Conservation (phyloP, 2,888 invertebrate genomes). For the Nycteola revayana region DNA sequence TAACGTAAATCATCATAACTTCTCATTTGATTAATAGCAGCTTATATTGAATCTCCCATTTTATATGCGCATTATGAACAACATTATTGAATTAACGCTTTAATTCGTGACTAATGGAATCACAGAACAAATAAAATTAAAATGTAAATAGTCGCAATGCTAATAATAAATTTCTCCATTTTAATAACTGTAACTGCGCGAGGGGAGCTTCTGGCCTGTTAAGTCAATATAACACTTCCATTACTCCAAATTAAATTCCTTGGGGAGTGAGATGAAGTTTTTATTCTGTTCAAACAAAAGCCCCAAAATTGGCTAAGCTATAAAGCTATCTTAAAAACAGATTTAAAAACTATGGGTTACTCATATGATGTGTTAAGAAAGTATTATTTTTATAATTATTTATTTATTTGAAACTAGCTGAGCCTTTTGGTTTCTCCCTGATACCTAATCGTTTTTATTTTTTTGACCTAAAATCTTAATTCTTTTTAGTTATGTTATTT, state of each 20-base stretch:
- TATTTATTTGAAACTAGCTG: too few species aligned
- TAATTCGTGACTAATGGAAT: constrained; percentile 77
- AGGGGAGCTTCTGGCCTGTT: constrained; percentile 80
- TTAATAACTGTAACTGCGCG: constrained; percentile 78
- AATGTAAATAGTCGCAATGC: constrained; percentile 80
- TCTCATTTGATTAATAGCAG: constrained; percentile 49
- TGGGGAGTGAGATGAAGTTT: constrained; percentile 79
- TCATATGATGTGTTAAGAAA: too few species aligned
- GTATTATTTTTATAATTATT: too few species aligned
- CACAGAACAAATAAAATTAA: constrained; percentile 81
- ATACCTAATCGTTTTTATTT: too few species aligned
- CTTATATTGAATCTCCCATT: constrained; percentile 33
- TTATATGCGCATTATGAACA: constrained; percentile 43
- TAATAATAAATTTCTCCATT: constrained; percentile 82
- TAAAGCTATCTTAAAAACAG: constrained; percentile 30
- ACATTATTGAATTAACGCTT: constrained; percentile 68
- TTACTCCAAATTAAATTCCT: constrained; percentile 82
- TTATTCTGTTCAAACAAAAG: constrained; percentile 71
- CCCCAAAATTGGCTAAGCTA: constrained; percentile 53
- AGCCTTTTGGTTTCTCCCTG: too few species aligned
- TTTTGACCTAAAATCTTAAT: too few species aligned
- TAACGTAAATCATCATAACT: too few species aligned
- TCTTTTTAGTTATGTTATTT: too few species aligned
- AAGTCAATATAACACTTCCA: constrained; percentile 83
- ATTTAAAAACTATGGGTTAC: too few species aligned